phyloP scores from a whole-genome alignment of 64 coral and sea anemone species.

The Actinia tenebrosa region DNA sequence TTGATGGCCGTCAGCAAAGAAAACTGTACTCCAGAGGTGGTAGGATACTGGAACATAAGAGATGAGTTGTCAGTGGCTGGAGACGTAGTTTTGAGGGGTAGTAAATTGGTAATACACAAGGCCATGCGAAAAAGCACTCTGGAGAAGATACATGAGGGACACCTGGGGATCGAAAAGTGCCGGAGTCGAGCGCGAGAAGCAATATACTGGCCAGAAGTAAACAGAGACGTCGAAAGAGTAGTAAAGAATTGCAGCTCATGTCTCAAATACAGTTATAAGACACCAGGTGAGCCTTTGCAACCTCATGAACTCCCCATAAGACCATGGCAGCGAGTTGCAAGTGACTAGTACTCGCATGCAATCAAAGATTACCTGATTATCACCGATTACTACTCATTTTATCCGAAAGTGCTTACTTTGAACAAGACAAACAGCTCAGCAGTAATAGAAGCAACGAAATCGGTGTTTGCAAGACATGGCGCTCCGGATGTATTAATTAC shows the following conservation, averaged over 20 bases:
- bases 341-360: conserved; percentile 29
- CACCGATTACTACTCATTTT: conserved; percentile 24
- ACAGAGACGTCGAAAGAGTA: too few species aligned
- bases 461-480: conserved; percentile 45
- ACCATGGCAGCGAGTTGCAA: conserved; percentile 49
- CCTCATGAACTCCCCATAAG: too few species aligned
- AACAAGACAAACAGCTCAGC: neutral
- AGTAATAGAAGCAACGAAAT: conserved; percentile 28
- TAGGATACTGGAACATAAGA: conserved; percentile 23
- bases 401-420: conserved; percentile 26
- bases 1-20: conserved; percentile 30
- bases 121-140: conserved; percentile 16
- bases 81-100: conserved; percentile 33
- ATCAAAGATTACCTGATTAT: conserved; percentile 40
- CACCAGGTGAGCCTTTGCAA: too few species aligned
- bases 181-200: too few species aligned
- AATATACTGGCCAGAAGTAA: too few species aligned
- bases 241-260: too few species aligned
- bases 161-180: too few species aligned
- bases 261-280: too few species aligned
- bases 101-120: conserved; percentile 6
- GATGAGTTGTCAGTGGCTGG: conserved; percentile 34
- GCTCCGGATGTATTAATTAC: conserved; percentile 22
- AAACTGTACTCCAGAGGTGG: neutral
- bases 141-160: neutral